These are phyloP conservation scores for Glareola pratincola DNA, from an alignment of 2,113 vertebrate genomes.

Conservation along the genomic window DNA sequence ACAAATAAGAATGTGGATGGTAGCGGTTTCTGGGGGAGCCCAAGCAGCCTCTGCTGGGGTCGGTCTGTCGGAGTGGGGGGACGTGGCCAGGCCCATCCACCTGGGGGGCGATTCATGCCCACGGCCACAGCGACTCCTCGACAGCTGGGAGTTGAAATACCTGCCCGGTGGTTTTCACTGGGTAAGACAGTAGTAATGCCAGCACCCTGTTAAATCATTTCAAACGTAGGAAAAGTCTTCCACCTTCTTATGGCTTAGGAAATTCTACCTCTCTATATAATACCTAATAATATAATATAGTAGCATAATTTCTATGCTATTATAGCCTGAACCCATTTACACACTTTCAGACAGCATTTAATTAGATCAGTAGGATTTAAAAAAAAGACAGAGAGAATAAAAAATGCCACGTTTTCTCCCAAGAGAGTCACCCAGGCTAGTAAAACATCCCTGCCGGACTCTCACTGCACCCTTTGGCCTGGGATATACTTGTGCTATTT, in stretches of 20 bases:
- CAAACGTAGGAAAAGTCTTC: not conserved
- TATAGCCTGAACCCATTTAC: not conserved
- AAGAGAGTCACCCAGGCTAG: not conserved
- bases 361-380: not conserved
- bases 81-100: accelerated
- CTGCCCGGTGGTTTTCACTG: accelerated
- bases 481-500: not conserved
- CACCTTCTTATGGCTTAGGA: not conserved
- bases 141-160: not conserved
- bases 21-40: not conserved
- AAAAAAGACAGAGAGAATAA: not conserved
- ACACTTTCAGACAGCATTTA: not conserved
- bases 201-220: not conserved
- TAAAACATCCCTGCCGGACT: not conserved
- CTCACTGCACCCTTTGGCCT: not conserved
- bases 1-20: accelerated
- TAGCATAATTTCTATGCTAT: not conserved
- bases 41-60: not conserved
- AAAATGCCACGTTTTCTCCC: not conserved
- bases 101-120: accelerated
- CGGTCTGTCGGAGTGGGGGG: accelerated
- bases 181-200: not conserved
- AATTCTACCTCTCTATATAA: not conserved
- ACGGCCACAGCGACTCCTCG: accelerated
- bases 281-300: not conserved